Conservation (phyloP, 1,140 invertebrate species). For the Hormaphis cornu region DNA sequence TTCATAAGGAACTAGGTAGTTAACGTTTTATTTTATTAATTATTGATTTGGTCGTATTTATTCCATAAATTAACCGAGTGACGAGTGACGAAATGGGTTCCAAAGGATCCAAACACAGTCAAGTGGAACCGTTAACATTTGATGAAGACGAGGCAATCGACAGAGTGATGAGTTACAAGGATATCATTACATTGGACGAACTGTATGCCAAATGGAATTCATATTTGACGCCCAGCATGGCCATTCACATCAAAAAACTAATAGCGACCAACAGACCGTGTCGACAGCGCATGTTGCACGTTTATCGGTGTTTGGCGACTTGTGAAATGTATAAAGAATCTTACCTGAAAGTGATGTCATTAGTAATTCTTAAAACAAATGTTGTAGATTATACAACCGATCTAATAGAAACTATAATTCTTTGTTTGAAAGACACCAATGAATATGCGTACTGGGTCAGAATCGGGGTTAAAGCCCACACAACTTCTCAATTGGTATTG, state of each 20-base stretch:
- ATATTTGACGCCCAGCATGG: neutral
- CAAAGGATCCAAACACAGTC: neutral
- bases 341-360: neutral
- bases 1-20: too few relatives aligned
- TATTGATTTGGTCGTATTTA: too few relatives aligned
- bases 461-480: neutral
- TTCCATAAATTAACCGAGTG: too few relatives aligned
- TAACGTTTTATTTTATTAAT: too few relatives aligned
- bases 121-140: neutral
- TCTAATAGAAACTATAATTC: conserved; percentile 2
- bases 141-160: conserved; percentile 6
- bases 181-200: neutral
- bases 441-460: neutral
- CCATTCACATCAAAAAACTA: neutral
- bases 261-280: neutral
- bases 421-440: conserved; percentile 10
- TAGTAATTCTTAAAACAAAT: neutral
- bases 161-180: conserved; percentile 4
- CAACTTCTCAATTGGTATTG: neutral
- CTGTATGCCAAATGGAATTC: neutral
- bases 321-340: conserved; percentile 4
- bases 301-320: neutral
- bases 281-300: neutral
- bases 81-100: conserved; percentile 11
- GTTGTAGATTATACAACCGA: conserved; percentile 4